These are phyloP conservation scores for Drosophila azteca DNA, from an alignment of 1,140 invertebrate genomes.

Conservation along the genomic window DNA sequence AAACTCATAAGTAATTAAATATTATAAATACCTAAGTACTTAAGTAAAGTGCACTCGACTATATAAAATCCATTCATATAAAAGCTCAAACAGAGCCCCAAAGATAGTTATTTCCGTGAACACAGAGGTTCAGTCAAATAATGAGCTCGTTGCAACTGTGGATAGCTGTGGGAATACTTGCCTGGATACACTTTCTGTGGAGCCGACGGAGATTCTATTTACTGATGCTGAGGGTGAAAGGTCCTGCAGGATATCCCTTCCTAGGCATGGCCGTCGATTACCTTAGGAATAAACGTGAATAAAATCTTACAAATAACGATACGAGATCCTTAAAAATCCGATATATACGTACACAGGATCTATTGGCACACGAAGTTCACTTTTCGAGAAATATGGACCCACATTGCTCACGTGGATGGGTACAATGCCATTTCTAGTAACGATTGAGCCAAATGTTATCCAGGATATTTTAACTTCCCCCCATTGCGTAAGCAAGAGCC, in stretches of 20 bases:
- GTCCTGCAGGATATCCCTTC: constrained; percentile 53
- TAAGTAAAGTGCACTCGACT: too few relatives aligned
- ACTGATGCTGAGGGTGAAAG: constrained; percentile 53
- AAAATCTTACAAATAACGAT: neutral
- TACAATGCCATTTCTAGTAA: constrained; percentile 32
- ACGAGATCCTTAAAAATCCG: neutral
- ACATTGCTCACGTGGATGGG: constrained; percentile 53
- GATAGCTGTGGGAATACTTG: constrained; percentile 8
- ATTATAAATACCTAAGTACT: too few relatives aligned
- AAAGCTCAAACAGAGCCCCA: too few relatives aligned
- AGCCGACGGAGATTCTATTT: constrained; percentile 59
- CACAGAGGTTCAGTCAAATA: neutral
- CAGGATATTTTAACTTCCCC: constrained; percentile 55
- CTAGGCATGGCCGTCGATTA: constrained; percentile 34
- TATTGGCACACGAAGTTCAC: neutral
- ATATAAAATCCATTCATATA: too few relatives aligned
- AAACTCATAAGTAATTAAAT: too few relatives aligned
- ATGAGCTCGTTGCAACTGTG: constrained; percentile 21
- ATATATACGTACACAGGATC: constrained; percentile 4
- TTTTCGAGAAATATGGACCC: constrained; percentile 41
- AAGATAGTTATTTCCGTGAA: too few relatives aligned
- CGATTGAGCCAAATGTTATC: constrained; percentile 46
- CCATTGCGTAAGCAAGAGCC: constrained; percentile 41
- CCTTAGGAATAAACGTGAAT: constrained; percentile 24
- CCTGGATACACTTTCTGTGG: constrained; percentile 69